Evolutionary conservation across 2,888 invertebrate genomes (phyloP).

Genomic region (Eupithecia abbreviata): DNA sequence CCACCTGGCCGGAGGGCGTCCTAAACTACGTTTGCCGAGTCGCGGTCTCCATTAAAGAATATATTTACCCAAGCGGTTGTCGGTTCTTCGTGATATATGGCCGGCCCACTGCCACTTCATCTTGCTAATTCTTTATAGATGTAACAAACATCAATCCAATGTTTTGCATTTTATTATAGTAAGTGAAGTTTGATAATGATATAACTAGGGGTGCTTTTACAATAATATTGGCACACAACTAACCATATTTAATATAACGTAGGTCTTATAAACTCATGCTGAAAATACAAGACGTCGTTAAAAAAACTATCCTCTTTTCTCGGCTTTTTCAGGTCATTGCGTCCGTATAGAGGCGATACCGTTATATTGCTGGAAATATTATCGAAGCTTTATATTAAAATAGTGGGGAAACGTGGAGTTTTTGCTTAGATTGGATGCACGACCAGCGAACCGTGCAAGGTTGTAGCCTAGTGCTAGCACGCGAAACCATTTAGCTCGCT

Average conservation of each 20-base stretch:
- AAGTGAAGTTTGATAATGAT: no score
- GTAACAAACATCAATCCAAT: no score
- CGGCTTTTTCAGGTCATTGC: conserved; percentile 62
- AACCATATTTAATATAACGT: neutral
- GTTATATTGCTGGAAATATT: conserved; percentile 51
- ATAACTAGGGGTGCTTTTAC: neutral
- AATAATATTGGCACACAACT: neutral
- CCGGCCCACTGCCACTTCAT: no score
- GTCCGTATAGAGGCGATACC: conserved; percentile 52
- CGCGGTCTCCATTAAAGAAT: no score
- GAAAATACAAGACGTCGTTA: conserved; percentile 18
- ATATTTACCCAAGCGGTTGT: no score
- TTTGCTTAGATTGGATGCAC: conserved; percentile 42
- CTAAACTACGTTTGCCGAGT: no score
- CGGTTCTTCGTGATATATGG: no score
- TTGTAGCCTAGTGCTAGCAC: neutral
- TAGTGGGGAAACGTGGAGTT: conserved; percentile 26
- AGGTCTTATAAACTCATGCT: neutral
- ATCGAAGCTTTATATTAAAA: conserved; percentile 40
- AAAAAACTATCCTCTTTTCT: conserved; percentile 54
- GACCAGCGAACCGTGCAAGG: conserved; percentile 27
- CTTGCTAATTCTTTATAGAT: no score
- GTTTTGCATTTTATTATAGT: no score
- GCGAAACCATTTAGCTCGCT: neutral
- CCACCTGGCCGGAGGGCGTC: no score